These are phyloP conservation scores for Bellardia pandia DNA, from an alignment of 2,888 invertebrate genomes.

Conservation along the genomic window DNA sequence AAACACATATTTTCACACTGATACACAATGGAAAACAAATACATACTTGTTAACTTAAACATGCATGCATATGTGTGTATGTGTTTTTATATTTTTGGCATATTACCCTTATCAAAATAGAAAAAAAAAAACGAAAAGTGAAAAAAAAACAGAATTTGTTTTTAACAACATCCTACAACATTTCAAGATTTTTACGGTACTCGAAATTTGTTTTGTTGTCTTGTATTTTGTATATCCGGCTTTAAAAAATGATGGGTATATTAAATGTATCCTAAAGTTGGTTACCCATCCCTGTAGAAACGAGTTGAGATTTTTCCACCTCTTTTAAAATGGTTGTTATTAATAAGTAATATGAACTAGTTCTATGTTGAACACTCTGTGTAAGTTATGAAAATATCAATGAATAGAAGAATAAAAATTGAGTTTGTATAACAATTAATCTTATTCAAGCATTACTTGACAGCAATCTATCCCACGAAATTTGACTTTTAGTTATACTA, in stretches of 20 bases:
- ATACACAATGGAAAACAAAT: neutral
- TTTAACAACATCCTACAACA: constrained; percentile 38
- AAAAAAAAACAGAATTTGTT: constrained; percentile 32
- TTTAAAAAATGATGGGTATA: neutral
- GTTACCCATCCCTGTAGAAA: neutral
- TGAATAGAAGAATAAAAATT: too few species aligned
- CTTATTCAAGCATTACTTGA: too few species aligned
- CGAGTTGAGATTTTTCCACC: too few species aligned
- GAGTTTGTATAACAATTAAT: too few species aligned
- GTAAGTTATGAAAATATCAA: too few species aligned
- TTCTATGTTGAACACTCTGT: too few species aligned
- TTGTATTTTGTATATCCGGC: neutral
- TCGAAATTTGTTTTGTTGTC: neutral
- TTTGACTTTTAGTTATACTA: too few species aligned
- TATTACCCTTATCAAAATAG: constrained; percentile 56
- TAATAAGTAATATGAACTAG: too few species aligned
- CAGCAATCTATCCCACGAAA: too few species aligned
- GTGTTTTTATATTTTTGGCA: constrained; percentile 43
- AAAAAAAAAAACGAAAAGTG: constrained; percentile 31
- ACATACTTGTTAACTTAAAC: constrained; percentile 22
- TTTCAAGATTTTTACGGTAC: constrained; percentile 22
- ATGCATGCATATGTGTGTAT: constrained; percentile 2
- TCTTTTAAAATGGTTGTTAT: too few species aligned
- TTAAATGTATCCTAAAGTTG: neutral
- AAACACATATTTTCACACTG: neutral